phyloP scores from a whole-genome alignment of 1,140 invertebrate species.

The Lysiphlebus fabarum region DNA sequence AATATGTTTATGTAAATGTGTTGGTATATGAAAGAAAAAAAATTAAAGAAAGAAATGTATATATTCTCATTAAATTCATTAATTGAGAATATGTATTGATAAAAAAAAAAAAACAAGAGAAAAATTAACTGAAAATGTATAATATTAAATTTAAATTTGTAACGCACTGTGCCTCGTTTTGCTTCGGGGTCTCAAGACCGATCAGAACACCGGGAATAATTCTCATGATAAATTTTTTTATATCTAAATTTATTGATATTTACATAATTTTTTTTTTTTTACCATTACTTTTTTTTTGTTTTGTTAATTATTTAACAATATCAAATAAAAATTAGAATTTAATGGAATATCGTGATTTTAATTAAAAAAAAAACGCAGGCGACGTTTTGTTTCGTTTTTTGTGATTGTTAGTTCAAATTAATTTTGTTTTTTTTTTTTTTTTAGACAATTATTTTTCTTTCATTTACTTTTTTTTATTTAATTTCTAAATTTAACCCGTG shows the following conservation, averaged over 20 bases:
- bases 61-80: slow-evolving; percentile 2
- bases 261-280: slow-evolving; percentile 1
- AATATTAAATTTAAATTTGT: slow-evolving; percentile 20
- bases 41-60: neutral
- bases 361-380: neutral
- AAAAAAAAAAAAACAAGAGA: too few species aligned
- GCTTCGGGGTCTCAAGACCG: slow-evolving; percentile 25
- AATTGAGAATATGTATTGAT: neutral
- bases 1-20: slow-evolving; percentile 25
- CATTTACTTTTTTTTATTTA: too few species aligned
- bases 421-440: too few species aligned
- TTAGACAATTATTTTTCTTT: too few species aligned
- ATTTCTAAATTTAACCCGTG: too few species aligned
- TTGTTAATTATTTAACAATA: neutral
- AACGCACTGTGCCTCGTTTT: slow-evolving; percentile 28
- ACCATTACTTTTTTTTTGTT: neutral
- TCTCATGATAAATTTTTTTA: neutral
- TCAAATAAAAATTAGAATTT: neutral
- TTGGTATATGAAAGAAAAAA: slow-evolving; percentile 22
- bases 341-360: neutral
- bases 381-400: neutral
- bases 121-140: neutral
- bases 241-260: neutral
- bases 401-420: too few species aligned
- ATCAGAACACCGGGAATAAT: slow-evolving; percentile 13